phyloP scores from a whole-genome alignment of 2,888 invertebrate genomes.

The Pyralis farinalis region DNA sequence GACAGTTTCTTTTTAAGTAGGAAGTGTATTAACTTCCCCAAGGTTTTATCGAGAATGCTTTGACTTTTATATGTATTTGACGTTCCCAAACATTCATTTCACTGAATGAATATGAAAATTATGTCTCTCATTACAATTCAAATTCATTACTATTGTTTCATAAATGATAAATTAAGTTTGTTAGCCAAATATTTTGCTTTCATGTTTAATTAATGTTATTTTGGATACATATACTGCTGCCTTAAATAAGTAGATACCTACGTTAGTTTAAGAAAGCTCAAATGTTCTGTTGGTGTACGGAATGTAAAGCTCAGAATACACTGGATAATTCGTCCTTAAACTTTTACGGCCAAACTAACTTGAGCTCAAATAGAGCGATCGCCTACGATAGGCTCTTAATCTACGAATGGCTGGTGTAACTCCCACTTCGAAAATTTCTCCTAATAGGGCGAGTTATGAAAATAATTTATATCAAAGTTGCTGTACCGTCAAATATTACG shows the following conservation, averaged over 20 bases:
- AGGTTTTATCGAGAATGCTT: too few relatives aligned
- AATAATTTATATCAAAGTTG: constrained; percentile 1
- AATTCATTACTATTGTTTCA: too few relatives aligned
- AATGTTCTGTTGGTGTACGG: neutral
- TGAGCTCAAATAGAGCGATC: constrained; percentile 3
- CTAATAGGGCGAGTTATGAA: constrained; percentile 4
- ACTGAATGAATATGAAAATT: too few relatives aligned
- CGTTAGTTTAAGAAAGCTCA: too few relatives aligned
- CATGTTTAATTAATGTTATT: too few relatives aligned
- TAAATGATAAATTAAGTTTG: too few relatives aligned
- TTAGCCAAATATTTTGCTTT: too few relatives aligned
- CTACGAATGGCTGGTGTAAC: constrained; percentile 9
- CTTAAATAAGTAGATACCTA: too few relatives aligned
- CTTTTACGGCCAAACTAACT: neutral
- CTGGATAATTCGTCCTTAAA: neutral
- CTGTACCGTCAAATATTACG: constrained; percentile 10
- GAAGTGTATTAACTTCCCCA: too few relatives aligned
- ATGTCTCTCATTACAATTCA: too few relatives aligned
- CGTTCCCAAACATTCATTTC: neutral
- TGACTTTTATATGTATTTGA: neutral
- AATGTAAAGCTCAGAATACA: constrained; percentile 1
- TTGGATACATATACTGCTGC: too few relatives aligned
- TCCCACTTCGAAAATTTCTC: constrained; percentile 8
- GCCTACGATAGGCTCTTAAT: constrained; percentile 9
- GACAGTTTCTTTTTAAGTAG: neutral